These are phyloP conservation scores for Phengaris arion DNA, from an alignment of 2,888 invertebrate genomes.

Conservation along the genomic window DNA sequence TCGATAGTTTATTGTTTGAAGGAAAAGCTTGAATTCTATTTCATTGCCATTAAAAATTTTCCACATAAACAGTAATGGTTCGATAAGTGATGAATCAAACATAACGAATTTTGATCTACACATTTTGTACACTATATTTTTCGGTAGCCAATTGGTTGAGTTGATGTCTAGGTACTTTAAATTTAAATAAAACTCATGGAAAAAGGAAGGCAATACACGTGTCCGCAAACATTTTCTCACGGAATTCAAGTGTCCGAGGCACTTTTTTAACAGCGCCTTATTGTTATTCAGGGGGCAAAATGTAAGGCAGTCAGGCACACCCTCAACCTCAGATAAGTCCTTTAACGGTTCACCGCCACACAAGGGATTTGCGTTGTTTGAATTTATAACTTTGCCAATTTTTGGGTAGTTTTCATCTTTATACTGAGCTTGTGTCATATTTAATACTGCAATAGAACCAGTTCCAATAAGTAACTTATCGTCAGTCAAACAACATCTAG, in stretches of 20 bases:
- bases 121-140: constrained; percentile 62
- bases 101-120: constrained; percentile 64
- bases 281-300: constrained; percentile 57
- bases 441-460: constrained; percentile 53
- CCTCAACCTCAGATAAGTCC: constrained; percentile 60
- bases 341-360: constrained; percentile 72
- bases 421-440: constrained; percentile 64
- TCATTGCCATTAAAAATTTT: constrained; percentile 65
- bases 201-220: constrained; percentile 57
- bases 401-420: constrained; percentile 53
- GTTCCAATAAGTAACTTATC: constrained; percentile 58
- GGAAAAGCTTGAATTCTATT: constrained; percentile 73
- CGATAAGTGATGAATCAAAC: constrained; percentile 70
- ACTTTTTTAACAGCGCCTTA: constrained; percentile 62
- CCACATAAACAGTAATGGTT: constrained; percentile 69
- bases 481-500: constrained; percentile 66
- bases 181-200: constrained; percentile 53
- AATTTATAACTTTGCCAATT: constrained; percentile 64
- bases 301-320: constrained; percentile 66
- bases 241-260: constrained; percentile 68
- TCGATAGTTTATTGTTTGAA: constrained; percentile 69
- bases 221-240: constrained; percentile 56
- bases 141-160: constrained; percentile 67
- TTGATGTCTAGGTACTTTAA: constrained; percentile 61
- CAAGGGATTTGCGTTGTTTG: constrained; percentile 66